Conservation (phyloP, 1,140 invertebrate species). For the Rhagoletis zephyria region DNA sequence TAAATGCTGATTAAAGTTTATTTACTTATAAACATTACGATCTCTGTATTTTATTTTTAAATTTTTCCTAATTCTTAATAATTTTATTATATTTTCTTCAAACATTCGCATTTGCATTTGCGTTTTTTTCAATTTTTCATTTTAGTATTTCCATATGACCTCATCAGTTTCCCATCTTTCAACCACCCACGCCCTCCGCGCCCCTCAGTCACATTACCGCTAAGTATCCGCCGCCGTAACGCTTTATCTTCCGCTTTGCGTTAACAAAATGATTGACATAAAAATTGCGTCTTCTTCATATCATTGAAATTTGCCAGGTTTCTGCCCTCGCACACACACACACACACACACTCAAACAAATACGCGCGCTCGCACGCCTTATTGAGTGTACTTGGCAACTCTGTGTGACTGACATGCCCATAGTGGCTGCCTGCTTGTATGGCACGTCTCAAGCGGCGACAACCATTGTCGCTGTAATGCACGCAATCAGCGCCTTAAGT, state of each 20-base stretch:
- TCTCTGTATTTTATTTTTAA: too few species aligned
- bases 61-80: too few species aligned
- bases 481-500: conserved; percentile 3
- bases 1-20: too few species aligned
- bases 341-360: too few species aligned
- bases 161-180: too few species aligned
- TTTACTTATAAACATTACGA: too few species aligned
- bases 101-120: too few species aligned
- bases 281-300: conserved; percentile 22
- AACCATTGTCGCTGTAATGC: not conserved
- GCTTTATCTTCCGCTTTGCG: conserved; percentile 22
- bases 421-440: not conserved
- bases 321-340: not conserved
- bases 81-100: too few species aligned
- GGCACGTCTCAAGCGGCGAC: too few species aligned
- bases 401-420: conserved; percentile 12
- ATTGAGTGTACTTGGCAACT: conserved; percentile 44
- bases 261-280: conserved; percentile 36
- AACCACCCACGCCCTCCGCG: not conserved
- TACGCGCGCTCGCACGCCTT: not conserved
- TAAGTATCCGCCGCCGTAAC: not conserved
- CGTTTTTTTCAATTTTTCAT: too few species aligned
- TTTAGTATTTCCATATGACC: too few species aligned
- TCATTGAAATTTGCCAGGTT: conserved; percentile 20
- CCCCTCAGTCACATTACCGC: not conserved